phyloP scores from a whole-genome alignment of 2,888 invertebrate genomes.

The Biston betularia region DNA sequence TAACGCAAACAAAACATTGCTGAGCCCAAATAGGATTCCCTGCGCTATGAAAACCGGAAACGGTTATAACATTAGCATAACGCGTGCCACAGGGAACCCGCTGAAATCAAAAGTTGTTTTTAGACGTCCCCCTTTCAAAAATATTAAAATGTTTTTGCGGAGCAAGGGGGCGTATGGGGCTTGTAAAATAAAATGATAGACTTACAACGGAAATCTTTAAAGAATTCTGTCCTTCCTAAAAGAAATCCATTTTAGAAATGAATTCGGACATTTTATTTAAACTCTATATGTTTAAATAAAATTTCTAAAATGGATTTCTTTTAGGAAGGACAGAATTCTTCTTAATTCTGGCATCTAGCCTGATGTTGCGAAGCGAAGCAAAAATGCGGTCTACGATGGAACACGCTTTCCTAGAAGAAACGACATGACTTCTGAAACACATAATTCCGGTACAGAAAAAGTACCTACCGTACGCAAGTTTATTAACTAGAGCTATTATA shows the following conservation, averaged over 20 bases:
- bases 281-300: neutral
- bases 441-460: too few relatives aligned
- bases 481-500: too few relatives aligned
- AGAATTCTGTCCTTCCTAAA: neutral
- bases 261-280: neutral
- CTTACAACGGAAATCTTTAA: neutral
- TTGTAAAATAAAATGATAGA: conserved; percentile 2
- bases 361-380: too few relatives aligned
- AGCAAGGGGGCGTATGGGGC: conserved; percentile 4
- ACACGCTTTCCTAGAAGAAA: too few relatives aligned
- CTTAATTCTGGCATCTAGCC: neutral
- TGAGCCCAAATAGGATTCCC: conserved; percentile 49
- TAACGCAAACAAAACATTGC: conserved; percentile 54
- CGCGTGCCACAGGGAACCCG: conserved; percentile 44
- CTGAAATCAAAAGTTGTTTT: conserved; percentile 73
- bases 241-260: neutral
- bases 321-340: neutral
- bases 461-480: too few relatives aligned
- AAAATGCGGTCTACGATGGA: too few relatives aligned
- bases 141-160: conserved; percentile 26
- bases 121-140: conserved; percentile 44
- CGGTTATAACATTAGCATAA: conserved; percentile 59
- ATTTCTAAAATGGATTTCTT: neutral
- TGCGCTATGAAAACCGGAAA: conserved; percentile 50
- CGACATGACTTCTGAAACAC: too few relatives aligned